Evolutionary conservation across 1,140 invertebrate species (phyloP).

Genomic region (Zaprionus kolodkinae): DNA sequence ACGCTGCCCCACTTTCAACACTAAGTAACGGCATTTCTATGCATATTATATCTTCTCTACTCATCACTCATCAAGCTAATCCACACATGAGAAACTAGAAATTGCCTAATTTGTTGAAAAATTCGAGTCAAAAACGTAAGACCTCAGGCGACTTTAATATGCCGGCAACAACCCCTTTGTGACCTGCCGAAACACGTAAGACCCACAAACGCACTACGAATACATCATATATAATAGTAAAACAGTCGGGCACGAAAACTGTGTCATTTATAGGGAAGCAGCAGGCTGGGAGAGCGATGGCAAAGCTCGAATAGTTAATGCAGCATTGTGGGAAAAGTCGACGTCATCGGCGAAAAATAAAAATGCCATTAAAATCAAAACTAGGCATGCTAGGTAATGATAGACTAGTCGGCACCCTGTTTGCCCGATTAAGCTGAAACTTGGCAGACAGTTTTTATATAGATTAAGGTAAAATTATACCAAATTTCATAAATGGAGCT

Average conservation of each 20-base stretch:
- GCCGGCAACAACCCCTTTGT: conserved; percentile 6
- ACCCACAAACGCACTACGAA: conserved; percentile 51
- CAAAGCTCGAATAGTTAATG: conserved; percentile 16
- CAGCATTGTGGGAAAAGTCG: conserved; percentile 38
- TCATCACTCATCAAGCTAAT: conserved; percentile 1
- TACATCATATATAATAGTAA: not conserved
- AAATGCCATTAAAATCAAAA: conserved; percentile 63
- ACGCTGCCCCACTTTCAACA: conserved; percentile 45
- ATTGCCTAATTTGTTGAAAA: conserved; percentile 58
- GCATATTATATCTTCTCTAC: not conserved
- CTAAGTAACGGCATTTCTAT: conserved; percentile 25
- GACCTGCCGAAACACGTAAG: conserved; percentile 5
- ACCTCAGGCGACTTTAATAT: not conserved
- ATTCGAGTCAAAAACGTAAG: not conserved
- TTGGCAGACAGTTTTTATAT: not conserved
- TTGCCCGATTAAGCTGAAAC: not conserved
- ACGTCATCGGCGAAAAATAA: conserved; percentile 68
- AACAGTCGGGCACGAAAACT: not conserved
- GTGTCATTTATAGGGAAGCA: not conserved
- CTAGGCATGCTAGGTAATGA: not conserved
- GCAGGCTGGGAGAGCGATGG: not conserved
- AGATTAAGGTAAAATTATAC: not conserved
- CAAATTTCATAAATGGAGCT: not conserved
- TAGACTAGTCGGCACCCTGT: not conserved
- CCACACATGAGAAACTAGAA: conserved; percentile 12